A percentile compares a stretch with the other conserved stretches of the same genome.
phyloP scores from a whole-genome alignment of 2,797 vertebrate species.

The Thripadectes ignobilis region DNA sequence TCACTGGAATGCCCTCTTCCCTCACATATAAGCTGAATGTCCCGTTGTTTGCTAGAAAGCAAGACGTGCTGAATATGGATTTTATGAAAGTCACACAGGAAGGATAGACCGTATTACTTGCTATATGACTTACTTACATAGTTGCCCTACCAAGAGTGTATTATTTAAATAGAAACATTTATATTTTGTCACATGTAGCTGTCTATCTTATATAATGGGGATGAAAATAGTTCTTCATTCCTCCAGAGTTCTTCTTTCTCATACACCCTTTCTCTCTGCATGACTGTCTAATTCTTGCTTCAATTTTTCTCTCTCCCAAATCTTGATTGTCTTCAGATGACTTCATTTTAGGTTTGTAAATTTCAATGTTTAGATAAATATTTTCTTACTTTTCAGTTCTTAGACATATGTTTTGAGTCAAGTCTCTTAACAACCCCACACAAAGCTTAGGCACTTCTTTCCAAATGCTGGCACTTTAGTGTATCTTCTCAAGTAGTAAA shows the following conservation, averaged over 20 bases:
- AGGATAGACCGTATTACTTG: not conserved
- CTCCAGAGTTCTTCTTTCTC: not conserved
- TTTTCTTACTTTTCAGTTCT: not conserved
- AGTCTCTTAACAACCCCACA: not conserved
- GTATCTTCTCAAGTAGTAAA: not conserved
- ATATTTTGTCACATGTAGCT: not conserved
- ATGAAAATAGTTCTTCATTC: not conserved
- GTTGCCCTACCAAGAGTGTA: not conserved
- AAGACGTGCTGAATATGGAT: constrained; percentile 62
- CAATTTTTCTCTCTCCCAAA: not conserved
- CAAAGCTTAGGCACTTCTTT: not conserved
- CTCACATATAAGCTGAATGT: constrained; percentile 71
- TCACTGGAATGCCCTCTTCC: constrained; percentile 33
- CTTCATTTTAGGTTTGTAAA: not conserved
- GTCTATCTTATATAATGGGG: not conserved
- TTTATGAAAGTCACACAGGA: constrained; percentile 62
- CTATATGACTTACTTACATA: not conserved
- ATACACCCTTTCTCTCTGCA: not conserved
- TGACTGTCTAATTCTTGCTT: not conserved
- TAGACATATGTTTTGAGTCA: not conserved
- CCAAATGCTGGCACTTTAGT: not conserved
- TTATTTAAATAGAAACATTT: not conserved
- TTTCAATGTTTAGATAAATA: not conserved
- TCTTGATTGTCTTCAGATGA: not conserved
- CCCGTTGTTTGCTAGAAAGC: constrained; percentile 63